Percentiles rank a stretch among this genome's conserved stretches.
These are phyloP conservation scores for Oopsacas minuta DNA, from an alignment of 37 sponge, comb jelly and placozoan genomes.

Conservation along the genomic window DNA sequence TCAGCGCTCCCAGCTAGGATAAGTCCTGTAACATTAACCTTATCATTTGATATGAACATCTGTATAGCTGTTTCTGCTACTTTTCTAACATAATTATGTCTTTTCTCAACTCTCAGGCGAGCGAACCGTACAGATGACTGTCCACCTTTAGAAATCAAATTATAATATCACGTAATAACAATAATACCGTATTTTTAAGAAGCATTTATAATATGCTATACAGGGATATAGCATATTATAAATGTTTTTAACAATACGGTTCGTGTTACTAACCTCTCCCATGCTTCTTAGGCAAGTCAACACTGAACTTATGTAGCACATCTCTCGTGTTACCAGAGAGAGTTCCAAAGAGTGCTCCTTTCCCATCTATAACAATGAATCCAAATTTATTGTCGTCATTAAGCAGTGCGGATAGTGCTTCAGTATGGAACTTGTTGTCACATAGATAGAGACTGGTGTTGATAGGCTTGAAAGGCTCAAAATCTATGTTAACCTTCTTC, in stretches of 20 bases:
- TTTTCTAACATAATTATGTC: conserved; percentile 94
- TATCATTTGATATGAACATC: conserved; percentile 76
- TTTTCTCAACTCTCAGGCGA: conserved; percentile 85
- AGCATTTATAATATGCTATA: not conserved
- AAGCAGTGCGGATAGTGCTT: conserved; percentile 83
- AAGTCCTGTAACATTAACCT: conserved; percentile 82
- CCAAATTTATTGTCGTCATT: conserved; percentile 99
- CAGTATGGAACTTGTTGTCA: conserved; percentile 99
- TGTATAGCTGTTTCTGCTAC: conserved; percentile 94
- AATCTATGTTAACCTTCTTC: conserved; percentile 99
- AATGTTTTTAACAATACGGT: not conserved
- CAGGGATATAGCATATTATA: not conserved
- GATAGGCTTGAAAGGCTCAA: conserved; percentile 98
- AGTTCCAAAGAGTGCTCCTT: conserved; percentile 91
- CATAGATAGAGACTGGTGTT: conserved; percentile 97
- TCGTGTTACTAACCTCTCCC: conserved; percentile 37
- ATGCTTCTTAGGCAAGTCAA: conserved; percentile 97
- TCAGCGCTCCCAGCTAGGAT: conserved; percentile 97
- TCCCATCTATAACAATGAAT: conserved; percentile 98
- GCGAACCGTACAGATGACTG: conserved; percentile 98
- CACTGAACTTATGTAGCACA: conserved; percentile 96
- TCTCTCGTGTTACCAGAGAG: conserved; percentile 95
- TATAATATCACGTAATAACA: not conserved
- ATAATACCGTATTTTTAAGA: not conserved
- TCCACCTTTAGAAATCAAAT: conserved; percentile 41